These are phyloP conservation scores for Eremophila alpestris DNA, from an alignment of 2,797 vertebrate species.

Conservation along the genomic window DNA sequence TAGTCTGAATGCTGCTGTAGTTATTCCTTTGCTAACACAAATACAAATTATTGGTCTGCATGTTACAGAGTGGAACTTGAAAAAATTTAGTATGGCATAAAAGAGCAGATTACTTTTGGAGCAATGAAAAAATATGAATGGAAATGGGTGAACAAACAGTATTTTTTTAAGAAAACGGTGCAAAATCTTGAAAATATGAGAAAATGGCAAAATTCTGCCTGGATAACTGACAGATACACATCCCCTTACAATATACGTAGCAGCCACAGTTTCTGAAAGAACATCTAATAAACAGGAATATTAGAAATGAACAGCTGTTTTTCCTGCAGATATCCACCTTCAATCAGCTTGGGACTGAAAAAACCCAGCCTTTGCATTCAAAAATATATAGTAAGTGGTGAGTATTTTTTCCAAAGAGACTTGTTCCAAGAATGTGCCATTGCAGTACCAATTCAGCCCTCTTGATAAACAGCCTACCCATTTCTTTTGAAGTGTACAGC, in stretches of 20 bases:
- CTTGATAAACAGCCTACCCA: background rate
- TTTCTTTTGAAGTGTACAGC: background rate
- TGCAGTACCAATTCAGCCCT: background rate
- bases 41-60: background rate
- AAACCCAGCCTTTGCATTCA: accelerated
- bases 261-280: background rate
- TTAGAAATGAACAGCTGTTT: background rate
- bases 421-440: background rate
- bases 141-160: background rate
- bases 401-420: background rate
- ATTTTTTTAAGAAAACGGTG: background rate
- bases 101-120: background rate
- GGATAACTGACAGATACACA: background rate
- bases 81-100: background rate
- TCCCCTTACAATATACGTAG: background rate
- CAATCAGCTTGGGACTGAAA: background rate
- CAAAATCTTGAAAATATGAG: background rate
- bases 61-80: background rate
- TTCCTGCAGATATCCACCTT: background rate
- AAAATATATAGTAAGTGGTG: background rate
- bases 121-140: background rate
- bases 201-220: background rate
- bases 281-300: background rate
- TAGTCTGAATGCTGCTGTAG: background rate
- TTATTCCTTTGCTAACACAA: background rate